Evolutionary conservation across 2,888 invertebrate species (phyloP), one percentile per base, ranked within the genome.

Genomic region (Megamerina dolium): DNA sequence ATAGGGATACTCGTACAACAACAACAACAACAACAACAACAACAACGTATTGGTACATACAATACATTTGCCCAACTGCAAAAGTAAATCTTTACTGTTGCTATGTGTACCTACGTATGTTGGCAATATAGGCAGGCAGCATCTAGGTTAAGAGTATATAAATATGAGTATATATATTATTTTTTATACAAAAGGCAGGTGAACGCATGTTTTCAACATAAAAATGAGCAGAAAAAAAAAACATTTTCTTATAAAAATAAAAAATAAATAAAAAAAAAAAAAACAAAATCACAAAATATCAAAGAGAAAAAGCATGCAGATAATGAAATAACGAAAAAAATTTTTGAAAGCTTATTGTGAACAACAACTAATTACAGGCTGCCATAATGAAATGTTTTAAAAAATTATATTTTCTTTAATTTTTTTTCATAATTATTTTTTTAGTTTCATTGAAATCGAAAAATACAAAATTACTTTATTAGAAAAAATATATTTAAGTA

Each of bases 351-450:
- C 43, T 36, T 19, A 23, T 43, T 46, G 36, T 62, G 59, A 59
- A 33, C 10, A 35, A 58, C 53, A 48, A 56, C 63, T 61, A 63
- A 63, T 61, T 61, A 59, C 62, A 62, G 54, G 58, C 47, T 58
- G 58, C 56, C 58, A 57, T n/a, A 34, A 45, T 34, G 36, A 54
- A 53, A 46, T 31, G 37, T 30, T 50, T 45, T 48, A 32, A 20
- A 44, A 48, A 41, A 44, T 31, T 40, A 41, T 43, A 35, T 35
- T 16, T 19, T 19, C 10, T 27, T 27, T 27, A 10, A 38, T 38
- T 35, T 27, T 13, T 14, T 5, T 18, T 34, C 42, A 46, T 42
- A 43, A 46, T 39, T 26, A 30, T 36, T 43, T 39, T 42, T 46
- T 43, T 36, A 36, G 27, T n/a, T n/a, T n/a, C 36, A 39, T 12